A percentile compares a stretch with the other conserved stretches of the same genome.
These are phyloP conservation scores for Stichodactyla helianthus DNA, from an alignment of 64 coral and sea anemone species.

Conservation along the genomic window DNA sequence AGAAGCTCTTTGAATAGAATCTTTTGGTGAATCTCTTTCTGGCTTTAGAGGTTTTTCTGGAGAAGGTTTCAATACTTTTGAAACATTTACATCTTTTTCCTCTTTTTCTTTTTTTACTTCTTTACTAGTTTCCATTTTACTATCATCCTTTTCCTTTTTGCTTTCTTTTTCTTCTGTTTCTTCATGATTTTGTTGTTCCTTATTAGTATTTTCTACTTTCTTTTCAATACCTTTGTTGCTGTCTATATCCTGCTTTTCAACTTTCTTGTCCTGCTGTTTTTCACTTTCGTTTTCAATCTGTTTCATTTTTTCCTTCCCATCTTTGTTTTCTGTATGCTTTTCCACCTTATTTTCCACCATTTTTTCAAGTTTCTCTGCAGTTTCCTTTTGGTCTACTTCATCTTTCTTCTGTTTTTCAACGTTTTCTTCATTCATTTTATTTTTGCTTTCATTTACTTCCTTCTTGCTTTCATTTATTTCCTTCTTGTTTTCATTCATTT, in stretches of 20 bases:
- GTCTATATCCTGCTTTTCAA: neutral
- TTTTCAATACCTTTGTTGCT: neutral
- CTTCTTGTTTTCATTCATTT: neutral
- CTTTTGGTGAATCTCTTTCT: neutral
- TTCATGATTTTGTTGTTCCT: neutral
- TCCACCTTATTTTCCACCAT: neutral
- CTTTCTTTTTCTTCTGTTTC: neutral
- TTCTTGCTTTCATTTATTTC: neutral
- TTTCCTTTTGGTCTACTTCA: neutral
- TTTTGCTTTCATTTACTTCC: neutral
- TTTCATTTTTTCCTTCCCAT: neutral
- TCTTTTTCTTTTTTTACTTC: neutral
- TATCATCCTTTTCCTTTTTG: constrained; percentile 10
- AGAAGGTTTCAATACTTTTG: neutral
- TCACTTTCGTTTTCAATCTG: neutral
- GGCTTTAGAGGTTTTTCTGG: neutral
- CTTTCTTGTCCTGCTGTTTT: constrained; percentile 1
- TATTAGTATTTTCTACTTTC: neutral
- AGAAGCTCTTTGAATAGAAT: neutral
- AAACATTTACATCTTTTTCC: neutral
- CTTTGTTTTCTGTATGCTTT: neutral
- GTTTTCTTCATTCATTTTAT: neutral
- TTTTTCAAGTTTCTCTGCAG: neutral
- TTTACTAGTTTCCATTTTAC: constrained; percentile 17
- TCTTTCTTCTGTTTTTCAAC: neutral